These are phyloP conservation scores for Gastrophysa polygoni DNA, from an alignment of 2,888 invertebrate species.

Conservation along the genomic window DNA sequence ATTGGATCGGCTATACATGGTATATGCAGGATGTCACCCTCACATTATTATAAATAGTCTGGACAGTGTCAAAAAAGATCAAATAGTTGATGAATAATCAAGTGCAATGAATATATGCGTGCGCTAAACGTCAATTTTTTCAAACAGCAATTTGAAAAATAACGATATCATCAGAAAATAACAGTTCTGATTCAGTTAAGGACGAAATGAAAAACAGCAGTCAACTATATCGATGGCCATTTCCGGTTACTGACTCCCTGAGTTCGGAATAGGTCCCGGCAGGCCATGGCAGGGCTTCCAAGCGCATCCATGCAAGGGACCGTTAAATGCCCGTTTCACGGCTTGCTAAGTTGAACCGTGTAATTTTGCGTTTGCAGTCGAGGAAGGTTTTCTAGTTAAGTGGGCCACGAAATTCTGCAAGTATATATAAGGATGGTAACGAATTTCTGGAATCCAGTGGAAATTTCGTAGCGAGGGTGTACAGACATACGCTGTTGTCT, in stretches of 20 bases:
- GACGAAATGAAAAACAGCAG: too few species aligned
- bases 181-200: too few species aligned
- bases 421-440: conserved; percentile 62
- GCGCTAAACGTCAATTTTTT: too few species aligned
- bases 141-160: too few species aligned
- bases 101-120: too few species aligned
- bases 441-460: conserved; percentile 50
- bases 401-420: conserved; percentile 67
- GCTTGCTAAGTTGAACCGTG: conserved; percentile 65
- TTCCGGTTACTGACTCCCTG: neutral
- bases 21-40: too few species aligned
- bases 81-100: too few species aligned
- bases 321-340: conserved; percentile 62
- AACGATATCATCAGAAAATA: too few species aligned
- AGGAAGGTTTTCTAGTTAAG: conserved; percentile 67
- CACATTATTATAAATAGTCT: too few species aligned
- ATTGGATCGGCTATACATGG: too few species aligned
- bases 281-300: conserved; percentile 11
- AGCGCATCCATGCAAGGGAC: conserved; percentile 57
- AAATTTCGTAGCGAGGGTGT: conserved; percentile 36
- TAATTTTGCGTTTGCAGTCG: conserved; percentile 65
- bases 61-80: too few species aligned
- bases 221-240: too few species aligned
- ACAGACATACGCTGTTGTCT: conserved; percentile 16
- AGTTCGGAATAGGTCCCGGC: conserved; percentile 11